Evolutionary conservation across 1,140 invertebrate species (phyloP).

Genomic region (Gryllus bimaculatus): DNA sequence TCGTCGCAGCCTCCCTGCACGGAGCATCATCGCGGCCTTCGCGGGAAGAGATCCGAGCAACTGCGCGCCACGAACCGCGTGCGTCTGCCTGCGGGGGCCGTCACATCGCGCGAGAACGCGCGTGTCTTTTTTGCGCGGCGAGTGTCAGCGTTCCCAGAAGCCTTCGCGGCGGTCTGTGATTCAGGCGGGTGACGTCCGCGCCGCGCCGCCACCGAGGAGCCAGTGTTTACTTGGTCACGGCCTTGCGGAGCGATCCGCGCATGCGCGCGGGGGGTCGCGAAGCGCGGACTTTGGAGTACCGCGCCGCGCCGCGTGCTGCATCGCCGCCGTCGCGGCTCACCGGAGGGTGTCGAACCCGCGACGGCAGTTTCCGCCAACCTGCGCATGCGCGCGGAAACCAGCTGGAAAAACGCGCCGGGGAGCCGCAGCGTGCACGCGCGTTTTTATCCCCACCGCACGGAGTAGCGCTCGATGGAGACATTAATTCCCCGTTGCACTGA

Average conservation of each 20-base stretch:
- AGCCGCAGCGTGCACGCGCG: background rate
- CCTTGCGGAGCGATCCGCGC: background rate
- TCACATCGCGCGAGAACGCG: no score
- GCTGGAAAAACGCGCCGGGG: background rate
- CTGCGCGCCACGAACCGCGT: no score
- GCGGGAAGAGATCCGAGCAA: no score
- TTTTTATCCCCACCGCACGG: background rate
- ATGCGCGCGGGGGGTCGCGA: background rate
- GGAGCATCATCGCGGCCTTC: no score
- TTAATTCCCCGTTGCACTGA: background rate
- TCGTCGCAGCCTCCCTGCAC: no score
- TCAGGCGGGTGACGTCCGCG: background rate
- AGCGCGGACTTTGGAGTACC: background rate
- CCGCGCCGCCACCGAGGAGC: no score
- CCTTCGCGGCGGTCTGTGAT: background rate
- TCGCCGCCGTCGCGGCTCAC: no score
- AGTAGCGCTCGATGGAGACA: background rate
- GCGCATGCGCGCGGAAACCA: background rate
- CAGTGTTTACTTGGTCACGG: background rate
- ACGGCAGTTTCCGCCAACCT: background rate
- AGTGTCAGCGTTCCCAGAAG: background rate
- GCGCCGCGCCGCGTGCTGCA: no score
- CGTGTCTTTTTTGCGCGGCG: background rate
- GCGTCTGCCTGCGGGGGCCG: no score
- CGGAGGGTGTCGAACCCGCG: background rate